These are phyloP conservation scores for Mobula birostris DNA, from an alignment of 2,113 vertebrate species.

Conservation along the genomic window DNA sequence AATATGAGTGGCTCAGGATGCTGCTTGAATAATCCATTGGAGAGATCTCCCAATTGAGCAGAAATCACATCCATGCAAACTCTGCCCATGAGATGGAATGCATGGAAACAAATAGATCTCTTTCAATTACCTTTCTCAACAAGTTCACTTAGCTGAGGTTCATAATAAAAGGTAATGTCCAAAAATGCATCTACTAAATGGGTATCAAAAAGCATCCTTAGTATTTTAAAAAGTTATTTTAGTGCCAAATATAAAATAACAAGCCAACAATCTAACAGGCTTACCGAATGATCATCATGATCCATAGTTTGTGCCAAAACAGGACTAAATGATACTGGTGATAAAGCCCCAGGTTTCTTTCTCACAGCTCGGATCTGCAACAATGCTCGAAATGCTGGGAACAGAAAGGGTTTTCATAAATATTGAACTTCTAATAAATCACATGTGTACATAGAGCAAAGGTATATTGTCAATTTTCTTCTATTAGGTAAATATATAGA, in stretches of 20 bases:
- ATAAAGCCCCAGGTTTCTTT: conserved; percentile 87
- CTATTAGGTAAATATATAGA: too few relatives aligned
- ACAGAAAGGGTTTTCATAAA: conserved; percentile 34
- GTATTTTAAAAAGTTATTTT: background rate
- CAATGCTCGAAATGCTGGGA: conserved; percentile 84
- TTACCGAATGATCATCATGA: conserved; percentile 88
- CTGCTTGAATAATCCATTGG: too few relatives aligned
- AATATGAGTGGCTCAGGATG: too few relatives aligned
- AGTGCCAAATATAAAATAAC: background rate
- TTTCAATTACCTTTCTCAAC: background rate
- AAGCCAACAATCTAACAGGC: conserved; percentile 41
- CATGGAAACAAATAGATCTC: background rate
- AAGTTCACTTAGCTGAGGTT: background rate
- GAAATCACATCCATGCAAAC: background rate
- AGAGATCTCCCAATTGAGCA: too few relatives aligned
- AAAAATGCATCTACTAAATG: background rate
- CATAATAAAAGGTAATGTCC: background rate
- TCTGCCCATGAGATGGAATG: background rate
- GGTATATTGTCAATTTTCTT: background rate
- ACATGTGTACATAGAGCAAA: background rate
- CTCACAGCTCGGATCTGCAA: conserved; percentile 95
- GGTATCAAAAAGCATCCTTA: background rate
- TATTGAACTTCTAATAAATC: background rate
- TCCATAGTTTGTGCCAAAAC: conserved; percentile 91
- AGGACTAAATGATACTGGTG: conserved; percentile 89